A percentile compares a stretch with the other conserved stretches of the same genome.
Conservation (phyloP, 2,797 vertebrate genomes). For the Gallinago solitaria region DNA sequence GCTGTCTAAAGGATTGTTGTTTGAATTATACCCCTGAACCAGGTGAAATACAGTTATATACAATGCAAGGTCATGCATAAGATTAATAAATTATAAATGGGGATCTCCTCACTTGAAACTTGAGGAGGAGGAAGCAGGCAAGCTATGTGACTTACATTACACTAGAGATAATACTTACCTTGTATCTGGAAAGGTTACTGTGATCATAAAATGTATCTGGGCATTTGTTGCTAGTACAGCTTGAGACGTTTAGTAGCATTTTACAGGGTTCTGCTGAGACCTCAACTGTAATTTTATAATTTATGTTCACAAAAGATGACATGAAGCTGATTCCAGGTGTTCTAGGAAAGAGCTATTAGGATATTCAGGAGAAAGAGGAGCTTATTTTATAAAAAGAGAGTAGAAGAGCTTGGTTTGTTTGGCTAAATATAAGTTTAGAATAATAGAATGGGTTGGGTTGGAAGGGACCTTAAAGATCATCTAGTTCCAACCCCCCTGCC, state of each 20-base stretch:
- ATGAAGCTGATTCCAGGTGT: background rate
- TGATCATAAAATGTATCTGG: background rate
- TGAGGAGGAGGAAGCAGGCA: background rate
- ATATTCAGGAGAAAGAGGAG: background rate
- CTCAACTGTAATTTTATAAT: background rate
- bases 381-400: background rate
- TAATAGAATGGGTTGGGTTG: no score
- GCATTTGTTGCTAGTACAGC: background rate
- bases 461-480: no score
- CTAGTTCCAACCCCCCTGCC: no score
- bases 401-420: background rate
- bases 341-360: background rate
- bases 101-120: background rate
- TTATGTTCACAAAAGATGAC: background rate
- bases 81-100: constrained; percentile 14
- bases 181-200: background rate
- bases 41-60: background rate
- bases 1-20: background rate
- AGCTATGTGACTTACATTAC: background rate
- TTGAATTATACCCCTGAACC: background rate
- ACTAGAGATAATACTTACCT: no score
- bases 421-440: background rate
- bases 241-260: background rate
- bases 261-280: background rate
- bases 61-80: background rate